Percentiles rank a stretch among this genome's conserved stretches.
phyloP scores from a whole-genome alignment of 2,888 invertebrate species.

The Orthonevra nobilis region DNA sequence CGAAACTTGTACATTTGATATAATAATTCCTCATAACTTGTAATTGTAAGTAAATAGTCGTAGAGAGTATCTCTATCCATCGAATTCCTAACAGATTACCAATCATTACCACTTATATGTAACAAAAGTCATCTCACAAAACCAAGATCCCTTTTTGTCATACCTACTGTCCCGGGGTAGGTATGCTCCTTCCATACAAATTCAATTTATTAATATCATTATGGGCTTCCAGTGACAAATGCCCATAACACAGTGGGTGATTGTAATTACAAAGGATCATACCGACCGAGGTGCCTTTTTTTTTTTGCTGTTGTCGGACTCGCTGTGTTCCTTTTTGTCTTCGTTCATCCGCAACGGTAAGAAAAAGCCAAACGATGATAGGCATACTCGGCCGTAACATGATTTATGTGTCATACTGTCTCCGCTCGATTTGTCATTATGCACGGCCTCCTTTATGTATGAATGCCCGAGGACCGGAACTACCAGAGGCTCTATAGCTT shows the following conservation, averaged over 20 bases:
- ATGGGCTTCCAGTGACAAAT: slow-evolving; percentile 65
- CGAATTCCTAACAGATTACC: too few relatives aligned
- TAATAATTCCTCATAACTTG: too few relatives aligned
- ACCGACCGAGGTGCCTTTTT: slow-evolving; percentile 46
- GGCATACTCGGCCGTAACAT: slow-evolving; percentile 60
- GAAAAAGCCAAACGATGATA: slow-evolving; percentile 58
- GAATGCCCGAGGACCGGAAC: slow-evolving; percentile 52
- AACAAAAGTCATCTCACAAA: background rate
- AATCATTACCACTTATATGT: too few relatives aligned
- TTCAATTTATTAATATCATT: slow-evolving; percentile 67
- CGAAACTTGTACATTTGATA: too few relatives aligned
- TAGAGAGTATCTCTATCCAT: too few relatives aligned
- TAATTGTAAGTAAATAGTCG: too few relatives aligned
- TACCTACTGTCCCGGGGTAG: background rate
- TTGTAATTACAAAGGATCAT: slow-evolving; percentile 66
- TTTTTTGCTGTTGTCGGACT: slow-evolving; percentile 6
- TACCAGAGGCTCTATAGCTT: slow-evolving; percentile 50
- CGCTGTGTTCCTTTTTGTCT: background rate
- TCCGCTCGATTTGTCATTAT: slow-evolving; percentile 70
- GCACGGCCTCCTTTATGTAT: slow-evolving; percentile 64
- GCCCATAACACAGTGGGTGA: slow-evolving; percentile 61
- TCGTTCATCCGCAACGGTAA: background rate
- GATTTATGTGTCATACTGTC: slow-evolving; percentile 67
- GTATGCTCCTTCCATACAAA: slow-evolving; percentile 15
- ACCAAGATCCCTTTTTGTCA: background rate